These are phyloP conservation scores for Pseudomugil tenellus DNA, from an alignment of 2,797 vertebrate genomes.

Conservation along the genomic window DNA sequence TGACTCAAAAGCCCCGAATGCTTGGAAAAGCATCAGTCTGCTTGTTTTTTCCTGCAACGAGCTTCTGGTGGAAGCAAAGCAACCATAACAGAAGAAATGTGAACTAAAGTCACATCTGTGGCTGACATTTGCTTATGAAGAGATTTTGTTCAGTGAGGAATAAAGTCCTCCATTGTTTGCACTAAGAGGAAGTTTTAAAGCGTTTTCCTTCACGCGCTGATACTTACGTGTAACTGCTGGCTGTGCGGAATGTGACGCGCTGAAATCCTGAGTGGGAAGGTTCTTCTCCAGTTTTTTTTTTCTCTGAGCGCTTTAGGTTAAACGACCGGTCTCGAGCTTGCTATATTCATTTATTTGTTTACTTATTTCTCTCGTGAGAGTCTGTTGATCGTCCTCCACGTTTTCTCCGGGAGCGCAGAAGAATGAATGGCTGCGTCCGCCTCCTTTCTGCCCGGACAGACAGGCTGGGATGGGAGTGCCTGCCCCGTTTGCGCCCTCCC, in stretches of 20 bases:
- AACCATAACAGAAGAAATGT: conserved; percentile 6
- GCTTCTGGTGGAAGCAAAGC: conserved; percentile 12
- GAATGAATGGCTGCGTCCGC: conserved; percentile 70
- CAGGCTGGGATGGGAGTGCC: conserved; percentile 62
- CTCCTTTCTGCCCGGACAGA: conserved; percentile 21
- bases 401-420: conserved; percentile 57
- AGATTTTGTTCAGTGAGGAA: background rate
- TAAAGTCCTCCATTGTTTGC: background rate
- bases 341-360: background rate
- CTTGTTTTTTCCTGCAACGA: conserved; percentile 63
- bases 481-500: conserved; percentile 36
- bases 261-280: conserved; percentile 1
- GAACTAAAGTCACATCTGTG: background rate
- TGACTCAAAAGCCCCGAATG: background rate
- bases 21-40: conserved; percentile 46
- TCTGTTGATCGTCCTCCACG: conserved; percentile 67
- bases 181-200: background rate
- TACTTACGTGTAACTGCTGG: conserved; percentile 61
- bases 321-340: background rate
- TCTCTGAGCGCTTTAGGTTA: background rate
- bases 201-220: background rate
- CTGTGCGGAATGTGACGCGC: conserved; percentile 12
- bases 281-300: background rate
- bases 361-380: conserved; percentile 3
- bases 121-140: background rate